Base-by-base conservation (phyloP, 53 echinoderm and acorn worm species). In the Luidia sarsii region DNA sequence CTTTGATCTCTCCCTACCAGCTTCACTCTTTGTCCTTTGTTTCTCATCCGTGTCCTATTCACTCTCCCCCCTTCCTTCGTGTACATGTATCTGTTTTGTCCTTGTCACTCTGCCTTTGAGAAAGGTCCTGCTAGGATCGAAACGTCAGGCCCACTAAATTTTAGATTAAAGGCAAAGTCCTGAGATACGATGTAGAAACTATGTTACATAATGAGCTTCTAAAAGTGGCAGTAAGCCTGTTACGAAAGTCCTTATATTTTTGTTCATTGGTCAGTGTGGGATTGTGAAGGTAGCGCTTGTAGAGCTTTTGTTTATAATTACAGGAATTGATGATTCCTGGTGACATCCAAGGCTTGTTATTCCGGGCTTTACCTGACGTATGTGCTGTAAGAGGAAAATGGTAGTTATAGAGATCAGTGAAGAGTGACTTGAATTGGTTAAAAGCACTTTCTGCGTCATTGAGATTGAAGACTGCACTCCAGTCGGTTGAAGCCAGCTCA, bases 361-460 rank as follows among this genome's bases (percentile, higher is more conserved):
- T 70, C 51, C 21, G 27, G 16, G 22, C 27, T 20, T 19, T 6
- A n/a, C 36, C 21, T 31, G 15, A 25, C 1, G 1, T 52, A 0
- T 68, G 38, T 13, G 33, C 5, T 48, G 14, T 14, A 50, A 68
- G 50, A 4, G 70, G 70, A 51, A 70, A 70, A 13, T 70, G 70
- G 7, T 19, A 19, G 35, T 70, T 70, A 19, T 52, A 70, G 33
- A 22, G 7, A 18, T 19, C 34, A 20, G 20, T 35, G 51, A 70
- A 70, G 21, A 20, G 27, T 16, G 20, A 22, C 22, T 51, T 22
- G 11, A 70, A 70, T 3, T 45, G 25, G 33, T 49, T 18, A 51
- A 51, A 70, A 9, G 53, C 70, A 3, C 7, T 7, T n/a, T 70
- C 70, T 18, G 52, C 35, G 8, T 52, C 33, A 0, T 18, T 18